Conservation (phyloP, 1,140 invertebrate species). For the Streblospio benedicti region DNA sequence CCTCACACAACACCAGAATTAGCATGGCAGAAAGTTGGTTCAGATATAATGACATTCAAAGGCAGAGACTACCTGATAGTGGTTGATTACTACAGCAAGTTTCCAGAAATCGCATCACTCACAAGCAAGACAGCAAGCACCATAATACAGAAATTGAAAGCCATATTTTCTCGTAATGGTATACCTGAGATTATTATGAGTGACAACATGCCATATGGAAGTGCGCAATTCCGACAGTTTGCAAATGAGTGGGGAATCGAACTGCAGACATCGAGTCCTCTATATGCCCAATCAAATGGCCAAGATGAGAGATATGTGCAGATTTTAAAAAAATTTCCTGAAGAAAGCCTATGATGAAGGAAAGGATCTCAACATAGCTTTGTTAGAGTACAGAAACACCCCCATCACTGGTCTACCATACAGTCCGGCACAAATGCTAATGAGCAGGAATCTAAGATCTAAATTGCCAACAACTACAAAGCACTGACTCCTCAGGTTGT, state of each 20-base stretch:
- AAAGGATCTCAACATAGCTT: conserved; percentile 1
- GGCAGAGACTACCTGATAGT: conserved; percentile 18
- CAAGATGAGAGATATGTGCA: conserved; percentile 3
- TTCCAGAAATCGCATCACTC: conserved; percentile 20
- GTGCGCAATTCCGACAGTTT: conserved; percentile 8
- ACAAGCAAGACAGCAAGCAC: conserved; percentile 11
- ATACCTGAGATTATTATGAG: conserved; percentile 24
- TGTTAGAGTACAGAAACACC: conserved; percentile 4
- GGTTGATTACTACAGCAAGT: conserved; percentile 28
- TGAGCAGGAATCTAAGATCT: conserved; percentile 1
- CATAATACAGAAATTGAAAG: conserved; percentile 16
- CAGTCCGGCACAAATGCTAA: conserved; percentile 1
- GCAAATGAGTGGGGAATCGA: conserved; percentile 5
- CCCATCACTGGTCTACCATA: neutral
- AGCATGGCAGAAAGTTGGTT: conserved; percentile 1
- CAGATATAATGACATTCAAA: neutral
- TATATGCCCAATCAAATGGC: conserved; percentile 9
- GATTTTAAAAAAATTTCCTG: conserved; percentile 8
- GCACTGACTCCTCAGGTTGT: neutral
- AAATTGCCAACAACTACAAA: conserved; percentile 1
- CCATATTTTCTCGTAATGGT: conserved; percentile 21
- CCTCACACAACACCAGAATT: neutral
- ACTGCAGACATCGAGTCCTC: conserved; percentile 7
- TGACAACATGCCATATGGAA: conserved; percentile 24
- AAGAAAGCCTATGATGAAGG: conserved; percentile 3